Evolutionary conservation across 2,888 invertebrate genomes (phyloP).

Genomic region (Rambutsinella grinnellia): DNA sequence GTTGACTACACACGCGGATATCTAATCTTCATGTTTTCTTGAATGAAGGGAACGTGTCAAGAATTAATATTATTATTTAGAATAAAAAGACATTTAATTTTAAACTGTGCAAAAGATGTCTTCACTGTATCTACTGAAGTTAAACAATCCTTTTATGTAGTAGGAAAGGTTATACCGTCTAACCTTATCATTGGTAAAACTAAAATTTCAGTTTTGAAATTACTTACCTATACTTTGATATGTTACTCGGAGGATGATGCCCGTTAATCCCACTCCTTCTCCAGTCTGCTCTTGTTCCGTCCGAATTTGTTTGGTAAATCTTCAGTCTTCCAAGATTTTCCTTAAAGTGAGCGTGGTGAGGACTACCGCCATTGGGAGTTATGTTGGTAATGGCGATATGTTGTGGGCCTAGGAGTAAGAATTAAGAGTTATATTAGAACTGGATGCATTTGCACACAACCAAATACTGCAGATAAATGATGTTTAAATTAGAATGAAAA

Average conservation of each 20-base stretch:
- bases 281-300: slow-evolving; percentile 58
- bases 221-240: slow-evolving; percentile 46
- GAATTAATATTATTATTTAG: too few relatives aligned
- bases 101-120: too few relatives aligned
- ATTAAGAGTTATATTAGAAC: not conserved
- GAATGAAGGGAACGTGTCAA: too few relatives aligned
- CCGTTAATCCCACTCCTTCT: slow-evolving; percentile 55
- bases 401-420: slow-evolving; percentile 54
- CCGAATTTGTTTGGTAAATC: slow-evolving; percentile 64
- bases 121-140: too few relatives aligned
- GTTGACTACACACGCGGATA: too few relatives aligned
- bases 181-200: too few relatives aligned
- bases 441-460: too few relatives aligned
- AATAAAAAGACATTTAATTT: too few relatives aligned
- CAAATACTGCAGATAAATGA: not conserved
- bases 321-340: slow-evolving; percentile 62
- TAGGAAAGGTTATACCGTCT: too few relatives aligned
- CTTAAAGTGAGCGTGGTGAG: slow-evolving; percentile 60
- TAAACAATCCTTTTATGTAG: too few relatives aligned
- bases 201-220: too few relatives aligned
- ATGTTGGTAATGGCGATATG: slow-evolving; percentile 36
- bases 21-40: too few relatives aligned
- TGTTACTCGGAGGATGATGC: slow-evolving; percentile 49
- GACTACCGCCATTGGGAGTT: slow-evolving; percentile 49
- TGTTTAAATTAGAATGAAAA: not conserved